Base-by-base conservation (phyloP, 1,140 invertebrate species). In the Aphaenogaster rudis region DNA sequence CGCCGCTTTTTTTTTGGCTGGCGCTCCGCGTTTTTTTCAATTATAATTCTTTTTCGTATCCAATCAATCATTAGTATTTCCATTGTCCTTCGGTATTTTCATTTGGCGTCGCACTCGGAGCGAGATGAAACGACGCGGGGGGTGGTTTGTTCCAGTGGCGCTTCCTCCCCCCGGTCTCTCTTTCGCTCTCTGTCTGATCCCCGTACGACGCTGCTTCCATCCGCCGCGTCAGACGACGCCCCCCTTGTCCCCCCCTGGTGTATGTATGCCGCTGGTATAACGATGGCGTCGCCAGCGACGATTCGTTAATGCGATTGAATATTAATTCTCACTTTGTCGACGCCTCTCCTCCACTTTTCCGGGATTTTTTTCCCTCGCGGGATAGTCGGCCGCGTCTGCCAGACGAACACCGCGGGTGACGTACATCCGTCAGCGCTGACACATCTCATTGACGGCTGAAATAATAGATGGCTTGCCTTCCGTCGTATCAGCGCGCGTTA, bases 1-100 rank as follows among this genome's bases (percentile, higher is more conserved):
- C 39, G 15, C 80, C 36, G 52, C 57, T 86, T 52, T 91, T 92
- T 91, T 92, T 92, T 92, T 90, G 80, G 86, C 86, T 88, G 88
- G 88, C 91, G 89, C 93, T 94, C 91, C 92, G 93, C 93, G 94
- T 95, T 95, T 95, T 95, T 95, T 95, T 95, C 95, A 95, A 95
- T 95, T 95, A 95, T 95, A 95, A 95, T 95, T 95, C 95, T 95
- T 95, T 95, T 95, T 95, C 95, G 95, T 95, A 95, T 95, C 95
- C 95, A 95, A 95, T 95, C 95, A 95, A 95, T 95, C 95, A 95
- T 95, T 95, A 95, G 95, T 95, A 95, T 95, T 95, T 95, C 95
- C 95, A 95, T 95, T 95, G 95, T 95, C 94, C 94, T 95, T 95
- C 95, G 95, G 94, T 95, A 95, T 95, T 95, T 95, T 95, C 95